Evolutionary conservation across 2,113 vertebrate genomes (phyloP).

Genomic region (Zosterops borbonicus): DNA sequence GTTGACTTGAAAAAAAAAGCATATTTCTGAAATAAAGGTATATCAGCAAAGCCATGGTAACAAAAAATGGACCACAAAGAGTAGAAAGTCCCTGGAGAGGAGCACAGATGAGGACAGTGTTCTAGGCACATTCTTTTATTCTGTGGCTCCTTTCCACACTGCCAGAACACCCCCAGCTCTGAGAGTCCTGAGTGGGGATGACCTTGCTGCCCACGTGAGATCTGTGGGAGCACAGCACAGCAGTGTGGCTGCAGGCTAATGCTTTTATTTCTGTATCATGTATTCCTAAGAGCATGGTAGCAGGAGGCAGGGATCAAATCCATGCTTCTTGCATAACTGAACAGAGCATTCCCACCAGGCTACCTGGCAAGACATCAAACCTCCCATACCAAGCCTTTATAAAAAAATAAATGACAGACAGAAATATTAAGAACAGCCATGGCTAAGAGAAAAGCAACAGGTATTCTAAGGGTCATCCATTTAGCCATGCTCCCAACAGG

Average conservation of each 20-base stretch:
- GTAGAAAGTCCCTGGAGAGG: neutral
- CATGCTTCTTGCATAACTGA: neutral
- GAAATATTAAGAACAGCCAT: neutral
- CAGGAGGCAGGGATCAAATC: constrained; percentile 26
- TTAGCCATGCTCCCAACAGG: neutral
- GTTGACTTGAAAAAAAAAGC: neutral
- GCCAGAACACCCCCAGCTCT: neutral
- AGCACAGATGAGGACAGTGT: neutral
- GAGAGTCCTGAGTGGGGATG: neutral
- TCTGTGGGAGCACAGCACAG: neutral
- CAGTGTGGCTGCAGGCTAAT: constrained; percentile 21
- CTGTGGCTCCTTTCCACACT: neutral
- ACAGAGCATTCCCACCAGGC: neutral
- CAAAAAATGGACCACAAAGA: neutral
- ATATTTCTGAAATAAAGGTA: neutral
- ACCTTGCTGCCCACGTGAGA: neutral
- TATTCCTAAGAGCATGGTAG: neutral
- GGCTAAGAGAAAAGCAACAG: neutral
- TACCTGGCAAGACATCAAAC: constrained; percentile 39
- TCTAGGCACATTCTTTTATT: neutral
- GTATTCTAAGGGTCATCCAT: neutral
- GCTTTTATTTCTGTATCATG: constrained; percentile 6
- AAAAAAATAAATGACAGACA: neutral
- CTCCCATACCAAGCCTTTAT: neutral
- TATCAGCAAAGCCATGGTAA: neutral